phyloP scores from a whole-genome alignment of 2,113 vertebrate species.

The Corythornis cristatus region DNA sequence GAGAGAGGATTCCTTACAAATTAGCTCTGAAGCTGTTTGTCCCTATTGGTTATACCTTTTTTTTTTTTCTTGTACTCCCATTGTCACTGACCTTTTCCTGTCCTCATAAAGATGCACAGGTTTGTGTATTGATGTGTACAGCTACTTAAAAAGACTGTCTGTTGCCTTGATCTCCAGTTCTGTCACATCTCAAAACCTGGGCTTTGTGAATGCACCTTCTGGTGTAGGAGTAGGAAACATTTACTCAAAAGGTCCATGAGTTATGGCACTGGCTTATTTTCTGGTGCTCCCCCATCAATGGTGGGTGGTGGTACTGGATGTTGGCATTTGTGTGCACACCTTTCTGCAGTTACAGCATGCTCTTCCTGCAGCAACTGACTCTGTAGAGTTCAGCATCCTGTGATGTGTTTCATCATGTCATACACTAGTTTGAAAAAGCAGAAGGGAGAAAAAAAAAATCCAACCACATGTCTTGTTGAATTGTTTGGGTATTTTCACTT shows the following conservation, averaged over 20 bases:
- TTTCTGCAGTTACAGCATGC: background rate
- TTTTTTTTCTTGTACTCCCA: background rate
- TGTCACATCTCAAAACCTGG: background rate
- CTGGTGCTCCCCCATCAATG: background rate
- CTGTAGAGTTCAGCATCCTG: background rate
- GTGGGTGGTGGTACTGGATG: accelerated
- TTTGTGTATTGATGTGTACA: background rate
- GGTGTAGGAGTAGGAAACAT: background rate
- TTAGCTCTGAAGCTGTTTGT: background rate
- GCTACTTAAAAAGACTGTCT: background rate
- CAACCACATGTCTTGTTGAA: background rate
- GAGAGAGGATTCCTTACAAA: background rate
- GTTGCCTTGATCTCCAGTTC: background rate
- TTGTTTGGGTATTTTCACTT: background rate
- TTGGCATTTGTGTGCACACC: accelerated
- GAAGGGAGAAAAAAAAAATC: background rate
- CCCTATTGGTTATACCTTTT: background rate
- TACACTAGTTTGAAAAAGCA: background rate
- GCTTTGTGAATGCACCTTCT: background rate
- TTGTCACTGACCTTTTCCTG: background rate
- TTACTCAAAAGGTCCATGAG: background rate
- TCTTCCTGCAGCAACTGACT: background rate
- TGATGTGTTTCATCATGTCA: background rate
- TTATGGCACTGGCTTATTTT: background rate
- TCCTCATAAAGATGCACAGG: background rate